Base-by-base conservation (phyloP, 2,113 vertebrate genomes). In the Anarhynchus alexandrinus region DNA sequence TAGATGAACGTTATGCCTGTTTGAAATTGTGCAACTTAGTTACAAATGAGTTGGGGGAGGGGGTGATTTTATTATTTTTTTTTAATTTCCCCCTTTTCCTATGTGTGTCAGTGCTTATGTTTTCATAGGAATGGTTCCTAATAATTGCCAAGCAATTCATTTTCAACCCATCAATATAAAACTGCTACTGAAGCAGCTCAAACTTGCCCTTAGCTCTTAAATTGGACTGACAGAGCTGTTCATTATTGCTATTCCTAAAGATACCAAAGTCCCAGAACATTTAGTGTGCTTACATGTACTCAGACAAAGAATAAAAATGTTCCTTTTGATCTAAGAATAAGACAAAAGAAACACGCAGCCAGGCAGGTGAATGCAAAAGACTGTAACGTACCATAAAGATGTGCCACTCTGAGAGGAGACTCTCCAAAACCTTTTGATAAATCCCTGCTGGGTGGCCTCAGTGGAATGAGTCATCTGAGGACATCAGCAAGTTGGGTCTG, bases 131-230 rank as follows among this genome's bases (percentile, higher is more conserved):
- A 77, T n/a, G 15, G 8, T 67, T 94, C 27, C 38, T 77, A 38
- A 73, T 57, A 45, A 58, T 15, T 88, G 34, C 19, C 45, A 52
- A 64, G 9, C 2, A 19, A 42, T 25, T 54, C 0, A 15, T 71
- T 93, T 94, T 86, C 51, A 90, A 45, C 30, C 27, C 19, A 12
- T 52, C 29, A 40, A 80, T 73, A 91, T 27, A 71, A 77, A 87
- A 89, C 34, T 36, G 10, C 3, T 77, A 27, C 30, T 13, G 8
- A 66, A 66, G 38, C 17, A 73, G 27, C 49, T 72, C 21, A 54
- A 17, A 76, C 52, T 76, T 80, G 36, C 11, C 76, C 57, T 72
- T 77, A 29, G 18, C 15, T 86, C 42, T 89, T 47, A 58, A 91
- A 55, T 8, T 65, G 12, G 13, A 74, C 47, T 34, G 36, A 61